These are phyloP conservation scores for Limanda limanda DNA, from an alignment of 2,113 vertebrate species.

Conservation along the genomic window DNA sequence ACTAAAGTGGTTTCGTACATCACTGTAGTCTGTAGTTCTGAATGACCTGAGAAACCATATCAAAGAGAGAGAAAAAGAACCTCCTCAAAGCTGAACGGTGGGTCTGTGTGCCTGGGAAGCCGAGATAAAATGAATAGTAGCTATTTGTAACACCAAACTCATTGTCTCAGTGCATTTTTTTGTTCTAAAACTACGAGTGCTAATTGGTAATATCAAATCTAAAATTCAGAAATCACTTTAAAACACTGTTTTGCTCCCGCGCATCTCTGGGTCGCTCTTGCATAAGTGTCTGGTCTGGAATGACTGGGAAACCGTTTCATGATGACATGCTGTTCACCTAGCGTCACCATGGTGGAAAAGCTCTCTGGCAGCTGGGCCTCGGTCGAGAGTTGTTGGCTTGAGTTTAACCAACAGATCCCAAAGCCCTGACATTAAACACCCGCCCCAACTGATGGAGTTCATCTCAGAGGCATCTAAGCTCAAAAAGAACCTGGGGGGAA, in stretches of 20 bases:
- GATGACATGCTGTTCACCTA: constrained; percentile 45
- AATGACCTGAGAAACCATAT: constrained; percentile 70
- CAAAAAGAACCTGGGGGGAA: constrained; percentile 27
- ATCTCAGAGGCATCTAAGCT: constrained; percentile 65
- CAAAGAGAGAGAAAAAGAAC: constrained; percentile 22
- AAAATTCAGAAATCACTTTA: constrained; percentile 33
- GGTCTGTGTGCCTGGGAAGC: constrained; percentile 1
- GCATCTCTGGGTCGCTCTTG: constrained; percentile 66
- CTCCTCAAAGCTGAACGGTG: constrained; percentile 41
- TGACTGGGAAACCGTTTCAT: constrained; percentile 64
- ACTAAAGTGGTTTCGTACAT: constrained; percentile 29
- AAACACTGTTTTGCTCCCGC: constrained; percentile 50
- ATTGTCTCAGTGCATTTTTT: constrained; percentile 34
- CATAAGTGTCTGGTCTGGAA: constrained; percentile 74
- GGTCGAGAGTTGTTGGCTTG: constrained; percentile 45
- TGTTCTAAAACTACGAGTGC: constrained; percentile 36
- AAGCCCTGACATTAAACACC: constrained; percentile 39
- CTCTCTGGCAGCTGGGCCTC: constrained; percentile 51
- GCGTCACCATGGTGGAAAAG: constrained; percentile 52
- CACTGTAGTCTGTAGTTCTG: constrained; percentile 46
- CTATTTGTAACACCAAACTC: constrained; percentile 40
- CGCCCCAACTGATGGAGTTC: constrained; percentile 67
- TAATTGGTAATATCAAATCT: constrained; percentile 41
- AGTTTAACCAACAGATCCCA: constrained; percentile 41
- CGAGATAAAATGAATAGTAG: constrained; percentile 42